A percentile compares a stretch with the other conserved stretches of the same genome.
These are phyloP conservation scores for Rutilus rutilus DNA, from an alignment of 2,113 vertebrate species.

Conservation along the genomic window DNA sequence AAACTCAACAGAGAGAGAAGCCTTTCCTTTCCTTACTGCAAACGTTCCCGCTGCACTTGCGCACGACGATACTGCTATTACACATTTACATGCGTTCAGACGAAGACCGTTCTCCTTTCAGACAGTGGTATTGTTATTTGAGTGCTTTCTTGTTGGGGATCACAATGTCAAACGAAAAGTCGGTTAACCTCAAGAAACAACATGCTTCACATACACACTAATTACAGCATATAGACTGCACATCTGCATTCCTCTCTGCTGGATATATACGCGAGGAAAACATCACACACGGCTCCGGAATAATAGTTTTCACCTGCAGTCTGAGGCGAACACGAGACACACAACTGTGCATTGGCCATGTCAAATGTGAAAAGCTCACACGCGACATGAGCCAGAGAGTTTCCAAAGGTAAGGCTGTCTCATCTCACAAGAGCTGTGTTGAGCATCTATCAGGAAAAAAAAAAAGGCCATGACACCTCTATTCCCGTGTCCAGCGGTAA, in stretches of 20 bases:
- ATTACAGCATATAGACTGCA: background rate
- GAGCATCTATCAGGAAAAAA: constrained; percentile 57
- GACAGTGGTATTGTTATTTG: background rate
- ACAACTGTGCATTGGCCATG: background rate
- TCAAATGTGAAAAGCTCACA: background rate
- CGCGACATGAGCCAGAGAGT: background rate
- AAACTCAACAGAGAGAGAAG: background rate
- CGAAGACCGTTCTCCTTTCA: background rate
- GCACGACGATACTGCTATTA: background rate
- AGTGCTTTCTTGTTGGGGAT: background rate
- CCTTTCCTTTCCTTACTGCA: background rate
- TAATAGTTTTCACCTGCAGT: constrained; percentile 40
- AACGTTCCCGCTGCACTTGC: background rate
- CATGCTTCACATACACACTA: background rate
- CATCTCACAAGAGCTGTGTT: constrained; percentile 37
- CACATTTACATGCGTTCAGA: background rate
- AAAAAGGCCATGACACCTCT: constrained; percentile 66
- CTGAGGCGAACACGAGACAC: constrained; percentile 15
- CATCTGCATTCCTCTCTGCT: constrained; percentile 1
- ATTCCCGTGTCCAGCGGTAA: constrained; percentile 61
- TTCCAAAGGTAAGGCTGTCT: constrained; percentile 27
- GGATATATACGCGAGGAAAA: constrained; percentile 28
- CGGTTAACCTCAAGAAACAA: background rate
- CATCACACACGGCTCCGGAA: constrained; percentile 35
- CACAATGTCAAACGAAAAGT: background rate